Percentiles rank a stretch among this genome's conserved stretches.
These are phyloP conservation scores for Vimba vimba DNA, from an alignment of 2,113 vertebrate genomes.

Conservation along the genomic window DNA sequence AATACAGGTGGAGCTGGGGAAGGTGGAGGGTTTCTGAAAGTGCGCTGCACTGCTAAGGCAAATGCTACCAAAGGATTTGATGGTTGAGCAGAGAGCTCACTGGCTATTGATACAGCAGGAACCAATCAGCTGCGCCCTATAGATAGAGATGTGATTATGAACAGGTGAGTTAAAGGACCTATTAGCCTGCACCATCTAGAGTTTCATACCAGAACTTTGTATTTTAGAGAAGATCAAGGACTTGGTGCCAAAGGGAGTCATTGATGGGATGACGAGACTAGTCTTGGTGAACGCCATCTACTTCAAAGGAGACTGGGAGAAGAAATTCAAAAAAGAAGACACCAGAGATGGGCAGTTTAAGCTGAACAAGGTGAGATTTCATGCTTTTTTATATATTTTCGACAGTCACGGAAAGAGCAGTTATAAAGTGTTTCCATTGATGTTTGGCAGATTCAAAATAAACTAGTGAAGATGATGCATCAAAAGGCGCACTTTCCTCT, in stretches of 20 bases:
- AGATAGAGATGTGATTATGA: too few species aligned
- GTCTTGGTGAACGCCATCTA: slow-evolving; percentile 94
- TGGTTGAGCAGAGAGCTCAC: too few species aligned
- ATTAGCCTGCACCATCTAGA: too few species aligned
- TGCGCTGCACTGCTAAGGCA: too few species aligned
- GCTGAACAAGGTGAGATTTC: slow-evolving; percentile 67
- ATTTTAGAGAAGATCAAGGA: slow-evolving; percentile 86
- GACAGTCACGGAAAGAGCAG: not conserved
- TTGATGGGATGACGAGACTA: slow-evolving; percentile 77
- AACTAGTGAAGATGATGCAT: slow-evolving; percentile 87
- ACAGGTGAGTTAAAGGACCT: too few species aligned
- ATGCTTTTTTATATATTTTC: not conserved
- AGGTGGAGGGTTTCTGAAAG: too few species aligned
- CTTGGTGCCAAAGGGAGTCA: slow-evolving; percentile 71
- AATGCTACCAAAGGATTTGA: too few species aligned
- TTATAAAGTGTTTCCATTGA: not conserved
- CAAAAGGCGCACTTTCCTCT: slow-evolving; percentile 77
- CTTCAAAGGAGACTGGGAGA: slow-evolving; percentile 90
- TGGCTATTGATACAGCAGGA: too few species aligned
- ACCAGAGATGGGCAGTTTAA: slow-evolving; percentile 77
- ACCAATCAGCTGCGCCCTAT: too few species aligned
- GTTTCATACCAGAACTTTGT: too few species aligned
- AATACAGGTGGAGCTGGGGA: too few species aligned
- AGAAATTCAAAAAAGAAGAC: slow-evolving; percentile 71
- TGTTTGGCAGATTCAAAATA: slow-evolving; percentile 80